These are phyloP conservation scores for Spermophilus dauricus DNA, from an alignment of 2,113 vertebrate genomes.

Conservation along the genomic window DNA sequence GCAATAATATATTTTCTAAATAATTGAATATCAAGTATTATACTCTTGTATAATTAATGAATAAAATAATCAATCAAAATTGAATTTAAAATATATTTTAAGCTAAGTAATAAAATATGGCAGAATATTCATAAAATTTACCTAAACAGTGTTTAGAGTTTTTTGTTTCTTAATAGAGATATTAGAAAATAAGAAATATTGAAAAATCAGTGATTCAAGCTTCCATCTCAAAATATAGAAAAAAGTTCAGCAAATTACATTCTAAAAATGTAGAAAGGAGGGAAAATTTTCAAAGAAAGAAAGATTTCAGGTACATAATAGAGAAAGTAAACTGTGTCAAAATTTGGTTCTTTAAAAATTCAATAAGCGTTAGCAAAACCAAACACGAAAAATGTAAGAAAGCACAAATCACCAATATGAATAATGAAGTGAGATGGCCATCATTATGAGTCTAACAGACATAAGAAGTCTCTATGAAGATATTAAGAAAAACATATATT, in stretches of 20 bases:
- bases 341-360: neutral
- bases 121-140: too few species aligned
- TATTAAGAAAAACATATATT: neutral
- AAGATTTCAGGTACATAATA: neutral
- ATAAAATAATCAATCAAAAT: constrained; percentile 15
- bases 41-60: neutral
- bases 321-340: neutral
- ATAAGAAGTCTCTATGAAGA: neutral
- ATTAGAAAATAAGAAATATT: too few species aligned
- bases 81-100: neutral
- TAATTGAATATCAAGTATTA: neutral
- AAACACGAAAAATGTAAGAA: neutral
- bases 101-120: neutral
- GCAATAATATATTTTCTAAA: neutral
- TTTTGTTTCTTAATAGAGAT: neutral
- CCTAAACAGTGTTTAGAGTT: neutral
- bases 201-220: too few species aligned
- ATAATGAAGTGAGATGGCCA: neutral
- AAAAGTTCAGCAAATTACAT: too few species aligned
- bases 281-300: neutral
- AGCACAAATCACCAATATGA: neutral
- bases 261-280: neutral
- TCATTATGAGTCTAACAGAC: neutral
- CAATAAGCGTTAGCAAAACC: neutral
- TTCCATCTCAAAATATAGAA: too few species aligned